Evolutionary conservation across 2,113 vertebrate genomes (phyloP), one percentile per base, ranked within the genome.

Genomic region (Cyanoliseus patagonus): DNA sequence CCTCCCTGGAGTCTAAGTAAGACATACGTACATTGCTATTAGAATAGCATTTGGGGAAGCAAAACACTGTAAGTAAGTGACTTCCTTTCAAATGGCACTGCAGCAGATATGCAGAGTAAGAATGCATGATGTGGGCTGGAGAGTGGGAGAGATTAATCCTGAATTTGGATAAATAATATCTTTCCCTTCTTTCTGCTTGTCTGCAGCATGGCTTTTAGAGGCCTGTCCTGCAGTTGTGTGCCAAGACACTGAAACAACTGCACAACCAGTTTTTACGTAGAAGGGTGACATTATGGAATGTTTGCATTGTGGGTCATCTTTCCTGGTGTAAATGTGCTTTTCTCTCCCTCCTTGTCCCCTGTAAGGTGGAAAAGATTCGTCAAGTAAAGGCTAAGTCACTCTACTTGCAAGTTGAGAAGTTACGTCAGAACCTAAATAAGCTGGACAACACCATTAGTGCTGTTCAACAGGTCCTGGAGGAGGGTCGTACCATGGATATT

Each of bases 301-400:
- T 46, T 47, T 49, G 11, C 47, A 31, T 41, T 62, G 6, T 1
- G 3, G 33, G 15, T 49, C 66, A 35, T 68, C 47, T 84, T 69
- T 59, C 46, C 47, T 87, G 42, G 77, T 41, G 3, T 22, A 67
- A 84, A 11, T 31, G 13, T 87, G 24, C 61, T 74, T 95, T 92
- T 83, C 35, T 96, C 13, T 76, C n/a, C 13, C 10, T 10, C 3
- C 4, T 4, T 0, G 35, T 20, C 51, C 47, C 12, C n/a, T n/a
- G 33, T 10, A 96, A 99, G 99, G 99, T 99, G 81, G 99, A 99
- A 97, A 99, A 99, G 98, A 99, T 99, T 94, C 99, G 99, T 47
- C 99, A 99, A 97, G 98, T 99, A 97, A 99, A 99, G 97, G 99
- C 99, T 88, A 99, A 99, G 98, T 99, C 99, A 11, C 98, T 99